A percentile compares a stretch with the other conserved stretches of the same genome.
Conservation (phyloP, 2,888 invertebrate genomes). For the Tortrix viridana region DNA sequence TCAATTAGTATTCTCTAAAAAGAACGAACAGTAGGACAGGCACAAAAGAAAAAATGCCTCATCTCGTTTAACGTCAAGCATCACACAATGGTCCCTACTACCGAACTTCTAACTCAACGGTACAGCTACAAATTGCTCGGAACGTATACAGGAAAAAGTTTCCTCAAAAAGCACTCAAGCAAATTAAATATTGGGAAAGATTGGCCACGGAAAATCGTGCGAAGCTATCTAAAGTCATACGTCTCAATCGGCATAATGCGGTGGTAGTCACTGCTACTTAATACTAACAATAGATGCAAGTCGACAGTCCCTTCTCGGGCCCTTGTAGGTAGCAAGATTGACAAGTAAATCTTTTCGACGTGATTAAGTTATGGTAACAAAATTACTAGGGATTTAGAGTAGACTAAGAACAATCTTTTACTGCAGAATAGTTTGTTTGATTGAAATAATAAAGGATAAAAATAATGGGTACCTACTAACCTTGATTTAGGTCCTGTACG, state of each 20-base stretch:
- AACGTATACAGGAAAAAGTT: constrained; percentile 74
- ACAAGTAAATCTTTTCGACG: constrained; percentile 61
- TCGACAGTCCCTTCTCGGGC: constrained; percentile 69
- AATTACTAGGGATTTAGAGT: constrained; percentile 23
- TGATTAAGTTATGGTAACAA: constrained; percentile 42
- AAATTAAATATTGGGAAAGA: constrained; percentile 81
- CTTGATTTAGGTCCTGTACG: constrained; percentile 89
- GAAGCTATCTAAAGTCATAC: constrained; percentile 74
- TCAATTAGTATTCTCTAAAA: constrained; percentile 10
- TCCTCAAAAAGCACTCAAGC: constrained; percentile 79
- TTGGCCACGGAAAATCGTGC: constrained; percentile 65
- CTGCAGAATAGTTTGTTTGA: background rate
- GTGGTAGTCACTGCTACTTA: constrained; percentile 72
- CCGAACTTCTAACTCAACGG: constrained; percentile 71
- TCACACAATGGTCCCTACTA: constrained; percentile 58
- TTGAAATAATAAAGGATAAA: constrained; percentile 15
- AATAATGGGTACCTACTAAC: constrained; percentile 66
- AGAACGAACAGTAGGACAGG: constrained; percentile 17
- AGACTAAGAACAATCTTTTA: background rate
- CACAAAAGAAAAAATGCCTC: constrained; percentile 47
- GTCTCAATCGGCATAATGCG: constrained; percentile 82
- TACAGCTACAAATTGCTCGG: constrained; percentile 79
- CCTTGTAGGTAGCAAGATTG: constrained; percentile 53
- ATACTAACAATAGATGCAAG: constrained; percentile 60
- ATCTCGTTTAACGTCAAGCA: constrained; percentile 57